Conservation (phyloP, 2,888 invertebrate genomes). For the Synanthedon andrenaeformis region DNA sequence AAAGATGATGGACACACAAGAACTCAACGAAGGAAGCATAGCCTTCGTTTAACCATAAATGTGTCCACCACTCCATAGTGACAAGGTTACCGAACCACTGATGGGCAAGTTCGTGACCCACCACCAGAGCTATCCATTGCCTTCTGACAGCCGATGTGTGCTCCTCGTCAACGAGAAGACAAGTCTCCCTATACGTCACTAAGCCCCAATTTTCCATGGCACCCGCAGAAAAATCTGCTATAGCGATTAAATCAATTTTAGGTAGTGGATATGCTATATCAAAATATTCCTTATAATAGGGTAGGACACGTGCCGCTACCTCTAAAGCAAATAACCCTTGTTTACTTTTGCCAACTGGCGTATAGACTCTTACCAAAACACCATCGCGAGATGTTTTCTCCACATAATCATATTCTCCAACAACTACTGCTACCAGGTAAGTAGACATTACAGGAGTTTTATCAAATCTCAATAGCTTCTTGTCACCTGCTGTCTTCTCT, state of each 20-base stretch:
- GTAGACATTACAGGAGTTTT: slow-evolving; percentile 95
- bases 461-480: slow-evolving; percentile 77
- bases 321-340: slow-evolving; percentile 93
- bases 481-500: slow-evolving; percentile 51
- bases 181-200: slow-evolving; percentile 93
- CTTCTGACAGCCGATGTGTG: slow-evolving; percentile 88
- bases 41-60: slow-evolving; percentile 96
- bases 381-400: slow-evolving; percentile 87
- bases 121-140: slow-evolving; percentile 89
- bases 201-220: slow-evolving; percentile 99
- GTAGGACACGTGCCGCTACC: slow-evolving; percentile 90
- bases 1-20: slow-evolving; percentile 90
- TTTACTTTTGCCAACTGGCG: slow-evolving; percentile 90
- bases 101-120: slow-evolving; percentile 94
- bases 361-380: slow-evolving; percentile 84
- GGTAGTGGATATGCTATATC: slow-evolving; percentile 94
- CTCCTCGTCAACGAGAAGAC: slow-evolving; percentile 88
- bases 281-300: slow-evolving; percentile 96
- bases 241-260: slow-evolving; percentile 96
- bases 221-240: slow-evolving; percentile 94
- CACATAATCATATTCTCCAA: slow-evolving; percentile 95
- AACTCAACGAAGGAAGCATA: slow-evolving; percentile 97
- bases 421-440: slow-evolving; percentile 92
- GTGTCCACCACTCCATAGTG: slow-evolving; percentile 99
- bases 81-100: slow-evolving; percentile 99